A percentile compares a stretch with the other conserved stretches of the same genome.
These are phyloP conservation scores for Lagocephalus sceleratus DNA, from an alignment of 2,797 vertebrate species.

Conservation along the genomic window DNA sequence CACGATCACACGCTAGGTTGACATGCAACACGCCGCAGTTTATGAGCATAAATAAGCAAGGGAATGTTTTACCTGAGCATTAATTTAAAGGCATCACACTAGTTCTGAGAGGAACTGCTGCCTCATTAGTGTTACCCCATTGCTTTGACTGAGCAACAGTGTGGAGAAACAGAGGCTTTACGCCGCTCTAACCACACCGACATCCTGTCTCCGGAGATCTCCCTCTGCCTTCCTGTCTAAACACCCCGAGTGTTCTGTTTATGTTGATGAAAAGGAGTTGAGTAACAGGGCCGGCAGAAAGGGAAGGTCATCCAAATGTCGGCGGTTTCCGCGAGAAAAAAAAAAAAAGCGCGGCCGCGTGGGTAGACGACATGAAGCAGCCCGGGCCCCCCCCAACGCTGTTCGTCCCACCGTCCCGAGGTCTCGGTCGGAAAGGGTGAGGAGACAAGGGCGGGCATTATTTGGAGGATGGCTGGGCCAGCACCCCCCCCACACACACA, in stretches of 20 bases:
- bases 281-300: too few species aligned
- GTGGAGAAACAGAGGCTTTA: constrained; percentile 15
- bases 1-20: constrained; percentile 58
- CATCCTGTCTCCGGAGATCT: constrained; percentile 54
- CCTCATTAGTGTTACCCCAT: constrained; percentile 73
- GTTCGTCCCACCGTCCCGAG: too few species aligned
- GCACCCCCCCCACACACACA: constrained; percentile 60
- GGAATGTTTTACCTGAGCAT: constrained; percentile 70
- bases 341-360: constrained; percentile 25
- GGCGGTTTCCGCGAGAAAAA: constrained; percentile 37
- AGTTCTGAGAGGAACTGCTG: constrained; percentile 60
- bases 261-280: constrained; percentile 31
- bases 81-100: constrained; percentile 68
- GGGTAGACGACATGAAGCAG: too few species aligned
- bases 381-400: too few species aligned
- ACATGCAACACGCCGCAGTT: constrained; percentile 64
- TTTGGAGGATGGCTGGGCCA: constrained; percentile 59
- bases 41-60: constrained; percentile 66
- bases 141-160: constrained; percentile 59
- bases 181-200: constrained; percentile 47
- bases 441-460: constrained; percentile 67
- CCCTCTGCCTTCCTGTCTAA: constrained; percentile 36
- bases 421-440: constrained; percentile 1
- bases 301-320: constrained; percentile 15
- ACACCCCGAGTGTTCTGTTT: constrained; percentile 45